These are phyloP conservation scores for Dipodomys merriami DNA, from an alignment of 2,113 vertebrate species.

Conservation along the genomic window DNA sequence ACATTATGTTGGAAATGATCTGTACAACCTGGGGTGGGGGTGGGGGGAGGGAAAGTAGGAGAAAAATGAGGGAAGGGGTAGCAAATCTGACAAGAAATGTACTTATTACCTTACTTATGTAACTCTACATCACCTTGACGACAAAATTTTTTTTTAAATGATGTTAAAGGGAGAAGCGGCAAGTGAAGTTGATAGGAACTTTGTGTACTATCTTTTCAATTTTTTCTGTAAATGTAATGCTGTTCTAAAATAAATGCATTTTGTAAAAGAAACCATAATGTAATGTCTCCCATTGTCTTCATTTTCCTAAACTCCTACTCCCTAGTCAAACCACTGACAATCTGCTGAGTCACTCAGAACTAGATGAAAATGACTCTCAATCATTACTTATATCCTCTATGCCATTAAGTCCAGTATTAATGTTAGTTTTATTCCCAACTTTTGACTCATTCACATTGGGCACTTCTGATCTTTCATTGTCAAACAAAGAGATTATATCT, in stretches of 20 bases:
- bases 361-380: not conserved
- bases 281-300: not conserved
- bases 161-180: not conserved
- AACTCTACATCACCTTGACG: too few relatives aligned
- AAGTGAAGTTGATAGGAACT: not conserved
- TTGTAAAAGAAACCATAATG: not conserved
- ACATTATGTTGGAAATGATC: too few relatives aligned
- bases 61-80: too few relatives aligned
- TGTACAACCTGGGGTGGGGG: too few relatives aligned
- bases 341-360: not conserved
- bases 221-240: not conserved
- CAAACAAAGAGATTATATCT: not conserved
- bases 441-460: not conserved
- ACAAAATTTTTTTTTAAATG: too few relatives aligned
- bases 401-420: not conserved
- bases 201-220: not conserved
- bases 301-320: not conserved
- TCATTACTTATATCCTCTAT: not conserved
- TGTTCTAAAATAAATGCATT: not conserved
- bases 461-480: not conserved
- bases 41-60: too few relatives aligned
- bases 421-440: too few relatives aligned
- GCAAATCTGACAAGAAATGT: too few relatives aligned
- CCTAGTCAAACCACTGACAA: not conserved
- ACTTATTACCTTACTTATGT: too few relatives aligned